A percentile compares a stretch with the other conserved stretches of the same genome.
Conservation (phyloP, 2,797 vertebrate species). For the Tokudaia muenninki region DNA sequence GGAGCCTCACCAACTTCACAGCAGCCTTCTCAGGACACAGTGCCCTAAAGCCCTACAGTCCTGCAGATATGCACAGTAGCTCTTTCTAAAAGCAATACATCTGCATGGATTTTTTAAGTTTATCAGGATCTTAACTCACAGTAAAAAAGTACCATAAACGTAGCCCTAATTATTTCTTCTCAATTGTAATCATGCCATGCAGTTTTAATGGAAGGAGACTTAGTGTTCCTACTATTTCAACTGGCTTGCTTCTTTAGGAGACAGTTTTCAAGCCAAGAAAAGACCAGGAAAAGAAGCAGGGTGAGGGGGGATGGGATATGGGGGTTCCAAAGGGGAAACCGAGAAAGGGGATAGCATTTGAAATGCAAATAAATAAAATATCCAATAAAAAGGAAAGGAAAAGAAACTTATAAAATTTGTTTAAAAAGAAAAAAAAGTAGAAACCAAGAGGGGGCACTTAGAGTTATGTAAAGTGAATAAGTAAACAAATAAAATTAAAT, state of each 20-base stretch:
- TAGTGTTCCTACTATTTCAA: slow-evolving; percentile 16
- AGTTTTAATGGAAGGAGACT: slow-evolving; percentile 18
- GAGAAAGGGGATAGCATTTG: too few species aligned
- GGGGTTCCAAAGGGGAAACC: too few species aligned
- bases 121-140: slow-evolving; percentile 33
- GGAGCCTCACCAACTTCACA: background rate
- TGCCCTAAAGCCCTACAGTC: background rate
- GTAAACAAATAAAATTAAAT: too few species aligned
- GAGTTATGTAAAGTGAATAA: too few species aligned
- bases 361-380: too few species aligned
- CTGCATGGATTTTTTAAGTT: background rate
- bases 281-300: background rate
- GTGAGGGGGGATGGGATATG: too few species aligned
- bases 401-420: too few species aligned
- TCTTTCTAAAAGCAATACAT: slow-evolving; percentile 13
- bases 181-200: background rate
- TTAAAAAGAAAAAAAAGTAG: too few species aligned
- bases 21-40: background rate
- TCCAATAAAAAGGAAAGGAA: too few species aligned
- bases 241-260: background rate
- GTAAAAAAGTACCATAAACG: slow-evolving; percentile 44
- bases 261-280: slow-evolving; percentile 26
- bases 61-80: background rate
- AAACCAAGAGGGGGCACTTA: too few species aligned
- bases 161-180: background rate